Evolutionary conservation across 2,888 invertebrate species (phyloP).

Genomic region (Philonicus albiceps): DNA sequence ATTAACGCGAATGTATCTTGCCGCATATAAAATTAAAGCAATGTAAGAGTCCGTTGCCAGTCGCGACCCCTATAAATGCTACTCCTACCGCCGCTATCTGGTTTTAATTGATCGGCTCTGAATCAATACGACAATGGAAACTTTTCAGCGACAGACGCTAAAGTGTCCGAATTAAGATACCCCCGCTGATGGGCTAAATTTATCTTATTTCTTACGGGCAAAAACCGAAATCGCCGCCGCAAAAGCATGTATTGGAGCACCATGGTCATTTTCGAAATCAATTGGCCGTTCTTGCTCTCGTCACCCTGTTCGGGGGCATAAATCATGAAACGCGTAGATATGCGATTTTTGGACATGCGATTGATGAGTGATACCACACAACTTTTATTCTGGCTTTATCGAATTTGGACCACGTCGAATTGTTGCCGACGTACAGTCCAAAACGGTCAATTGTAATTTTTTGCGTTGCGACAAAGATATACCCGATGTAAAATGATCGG

Average conservation of each 20-base stretch:
- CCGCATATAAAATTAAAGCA: not conserved
- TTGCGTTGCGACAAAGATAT: not conserved
- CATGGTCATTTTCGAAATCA: not conserved
- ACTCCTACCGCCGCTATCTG: not conserved
- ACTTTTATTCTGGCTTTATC: not conserved
- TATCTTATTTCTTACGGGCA: not conserved
- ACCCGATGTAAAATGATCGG: not conserved
- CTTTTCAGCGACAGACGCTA: not conserved
- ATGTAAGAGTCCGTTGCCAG: not conserved
- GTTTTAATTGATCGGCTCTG: conserved; percentile 11
- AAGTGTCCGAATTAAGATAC: conserved; percentile 18
- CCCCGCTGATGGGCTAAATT: not conserved
- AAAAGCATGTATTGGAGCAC: not conserved
- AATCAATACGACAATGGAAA: conserved; percentile 22
- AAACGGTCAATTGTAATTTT: not conserved
- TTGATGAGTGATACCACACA: not conserved
- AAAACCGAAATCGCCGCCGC: not conserved
- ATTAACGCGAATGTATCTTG: conserved; percentile 3
- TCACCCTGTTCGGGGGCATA: not conserved
- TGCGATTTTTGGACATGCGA: not conserved
- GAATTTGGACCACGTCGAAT: not conserved
- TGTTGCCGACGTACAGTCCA: not conserved
- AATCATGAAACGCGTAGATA: not conserved
- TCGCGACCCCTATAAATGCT: not conserved
- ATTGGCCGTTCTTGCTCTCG: not conserved